Evolutionary conservation across 2,888 invertebrate genomes (phyloP).

Genomic region (Ornithoptera priamus): DNA sequence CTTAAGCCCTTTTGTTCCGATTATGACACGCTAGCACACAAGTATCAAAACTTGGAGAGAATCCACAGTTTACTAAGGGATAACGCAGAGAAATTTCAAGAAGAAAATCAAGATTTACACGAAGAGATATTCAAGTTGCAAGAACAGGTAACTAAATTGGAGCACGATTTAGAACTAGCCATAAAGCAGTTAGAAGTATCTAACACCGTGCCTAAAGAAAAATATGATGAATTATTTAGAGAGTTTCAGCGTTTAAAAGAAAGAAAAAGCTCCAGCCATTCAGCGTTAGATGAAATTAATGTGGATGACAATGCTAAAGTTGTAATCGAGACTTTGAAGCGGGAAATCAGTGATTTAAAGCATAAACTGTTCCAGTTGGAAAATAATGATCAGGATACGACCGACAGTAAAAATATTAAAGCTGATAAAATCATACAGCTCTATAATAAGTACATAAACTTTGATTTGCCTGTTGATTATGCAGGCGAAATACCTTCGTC

Average conservation of each 20-base stretch:
- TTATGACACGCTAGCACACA: conserved; percentile 66
- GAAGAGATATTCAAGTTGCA: conserved; percentile 75
- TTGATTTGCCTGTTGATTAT: conserved; percentile 71
- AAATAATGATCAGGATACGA: conserved; percentile 39
- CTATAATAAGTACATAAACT: conserved; percentile 72
- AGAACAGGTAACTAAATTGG: conserved; percentile 69
- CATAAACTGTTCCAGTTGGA: conserved; percentile 61
- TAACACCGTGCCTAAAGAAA: conserved; percentile 59
- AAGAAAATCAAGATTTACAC: conserved; percentile 76
- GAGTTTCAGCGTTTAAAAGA: conserved; percentile 60
- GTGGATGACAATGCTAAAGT: conserved; percentile 76
- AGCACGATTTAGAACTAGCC: conserved; percentile 67
- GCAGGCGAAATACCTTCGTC: conserved; percentile 69
- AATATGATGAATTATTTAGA: conserved; percentile 60
- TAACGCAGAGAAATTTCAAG: conserved; percentile 75
- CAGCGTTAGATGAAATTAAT: conserved; percentile 67
- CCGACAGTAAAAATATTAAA: conserved; percentile 55
- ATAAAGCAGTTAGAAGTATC: conserved; percentile 52
- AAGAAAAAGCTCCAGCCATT: conserved; percentile 52
- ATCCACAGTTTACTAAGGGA: conserved; percentile 67
- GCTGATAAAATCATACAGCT: conserved; percentile 66
- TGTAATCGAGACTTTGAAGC: conserved; percentile 72
- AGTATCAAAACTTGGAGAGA: conserved; percentile 73
- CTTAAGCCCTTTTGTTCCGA: conserved; percentile 51
- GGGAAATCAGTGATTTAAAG: conserved; percentile 68